Conservation (phyloP, 1,140 invertebrate species). For the Magallana gigas region DNA sequence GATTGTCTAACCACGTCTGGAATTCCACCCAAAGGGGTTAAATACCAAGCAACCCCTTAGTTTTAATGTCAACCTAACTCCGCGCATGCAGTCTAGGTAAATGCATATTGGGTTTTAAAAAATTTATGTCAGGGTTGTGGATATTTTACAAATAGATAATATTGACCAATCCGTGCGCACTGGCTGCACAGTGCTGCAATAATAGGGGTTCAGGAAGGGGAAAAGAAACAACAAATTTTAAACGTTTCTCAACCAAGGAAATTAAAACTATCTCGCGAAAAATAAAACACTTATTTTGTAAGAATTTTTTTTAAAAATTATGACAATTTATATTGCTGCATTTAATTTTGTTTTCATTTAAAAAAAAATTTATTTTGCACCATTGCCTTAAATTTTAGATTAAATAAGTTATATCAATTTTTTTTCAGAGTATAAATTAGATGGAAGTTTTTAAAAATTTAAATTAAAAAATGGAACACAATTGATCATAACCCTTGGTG, state of each 20-base stretch:
- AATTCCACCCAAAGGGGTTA: conserved; percentile 41
- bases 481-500: neutral
- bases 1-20: conserved; percentile 18
- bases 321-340: no score
- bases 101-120: conserved; percentile 38
- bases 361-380: no score
- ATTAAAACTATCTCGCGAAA: no score
- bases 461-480: no score
- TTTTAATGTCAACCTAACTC: conserved; percentile 33
- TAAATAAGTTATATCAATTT: no score
- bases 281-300: no score
- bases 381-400: no score
- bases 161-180: conserved; percentile 45
- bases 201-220: conserved; percentile 13
- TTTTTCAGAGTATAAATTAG: no score
- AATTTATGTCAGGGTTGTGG: conserved; percentile 30
- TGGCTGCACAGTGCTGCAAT: conserved; percentile 17
- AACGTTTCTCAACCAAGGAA: no score
- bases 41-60: conserved; percentile 40
- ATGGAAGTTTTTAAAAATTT: no score
- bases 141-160: conserved; percentile 30
- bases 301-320: no score
- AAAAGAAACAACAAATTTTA: neutral
- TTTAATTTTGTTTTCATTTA: no score
- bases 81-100: conserved; percentile 22